phyloP scores from a whole-genome alignment of 2,888 invertebrate species.

The Mesochorus sp. region DNA sequence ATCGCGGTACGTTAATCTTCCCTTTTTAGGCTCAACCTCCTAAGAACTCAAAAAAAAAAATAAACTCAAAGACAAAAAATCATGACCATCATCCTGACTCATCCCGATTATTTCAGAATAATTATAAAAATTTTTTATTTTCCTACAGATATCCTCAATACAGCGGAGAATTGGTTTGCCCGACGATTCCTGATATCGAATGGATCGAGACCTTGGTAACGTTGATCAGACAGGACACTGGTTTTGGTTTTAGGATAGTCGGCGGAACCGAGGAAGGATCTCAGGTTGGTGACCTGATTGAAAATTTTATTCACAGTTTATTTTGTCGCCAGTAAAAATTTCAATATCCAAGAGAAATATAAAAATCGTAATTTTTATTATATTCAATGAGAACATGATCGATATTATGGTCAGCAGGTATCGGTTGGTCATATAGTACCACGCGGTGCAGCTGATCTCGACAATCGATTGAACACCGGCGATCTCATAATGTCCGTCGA shows the following conservation, averaged over 20 bases:
- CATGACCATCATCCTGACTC: too few relatives aligned
- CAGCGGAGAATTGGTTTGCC: conserved; percentile 77
- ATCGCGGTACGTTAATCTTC: conserved; percentile 74
- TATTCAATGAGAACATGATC: conserved; percentile 60
- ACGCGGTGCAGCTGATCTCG: conserved; percentile 96
- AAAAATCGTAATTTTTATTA: neutral
- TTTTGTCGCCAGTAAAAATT: neutral
- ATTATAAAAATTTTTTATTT: neutral
- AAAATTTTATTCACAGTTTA: neutral
- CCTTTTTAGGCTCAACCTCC: neutral
- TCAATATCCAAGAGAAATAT: neutral
- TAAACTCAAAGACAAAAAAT: too few relatives aligned
- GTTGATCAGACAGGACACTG: conserved; percentile 93
- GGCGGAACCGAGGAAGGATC: conserved; percentile 99
- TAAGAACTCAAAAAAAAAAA: too few relatives aligned
- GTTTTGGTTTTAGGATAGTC: conserved; percentile 99
- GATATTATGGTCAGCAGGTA: conserved; percentile 84
- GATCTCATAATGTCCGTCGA: conserved; percentile 98
- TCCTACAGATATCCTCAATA: conserved; percentile 78
- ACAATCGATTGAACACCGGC: conserved; percentile 94
- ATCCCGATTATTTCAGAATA: too few relatives aligned
- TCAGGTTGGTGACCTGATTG: conserved; percentile 84
- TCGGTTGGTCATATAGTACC: conserved; percentile 98
- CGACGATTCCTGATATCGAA: conserved; percentile 79
- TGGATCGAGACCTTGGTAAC: conserved; percentile 89